Evolutionary conservation across 35 echinoderm and acorn worm species (phyloP).

Genomic region (Holothuria glaberrima): DNA sequence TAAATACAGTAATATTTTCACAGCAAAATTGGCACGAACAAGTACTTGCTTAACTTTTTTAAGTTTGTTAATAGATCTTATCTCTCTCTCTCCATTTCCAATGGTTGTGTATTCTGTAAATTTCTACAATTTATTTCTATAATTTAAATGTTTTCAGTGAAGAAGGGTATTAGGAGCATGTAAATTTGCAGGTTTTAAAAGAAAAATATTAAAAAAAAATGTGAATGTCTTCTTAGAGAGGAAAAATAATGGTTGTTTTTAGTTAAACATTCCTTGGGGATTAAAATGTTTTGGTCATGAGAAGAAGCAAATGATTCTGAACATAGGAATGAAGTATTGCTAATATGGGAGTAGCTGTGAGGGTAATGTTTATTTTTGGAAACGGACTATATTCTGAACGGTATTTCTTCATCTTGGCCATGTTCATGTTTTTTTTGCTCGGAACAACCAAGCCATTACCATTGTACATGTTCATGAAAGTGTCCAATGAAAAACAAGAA

Average conservation of each 20-base stretch:
- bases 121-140: constrained; percentile 50
- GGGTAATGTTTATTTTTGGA: no score
- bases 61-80: no score
- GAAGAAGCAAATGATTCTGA: no score
- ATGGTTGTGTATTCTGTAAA: constrained; percentile 49
- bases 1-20: no score
- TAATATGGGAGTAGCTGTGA: no score
- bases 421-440: neutral
- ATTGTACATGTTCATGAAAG: constrained; percentile 45
- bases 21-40: no score
- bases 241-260: constrained; percentile 12
- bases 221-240: neutral
- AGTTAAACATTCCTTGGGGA: no score
- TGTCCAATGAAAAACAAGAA: constrained; percentile 21
- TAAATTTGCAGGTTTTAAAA: constrained; percentile 43
- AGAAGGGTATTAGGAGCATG: constrained; percentile 51
- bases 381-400: no score
- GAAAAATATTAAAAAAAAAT: constrained; percentile 11
- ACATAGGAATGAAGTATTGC: no score
- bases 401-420: no score
- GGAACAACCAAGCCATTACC: constrained; percentile 41
- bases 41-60: no score
- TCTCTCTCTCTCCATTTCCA: constrained; percentile 16
- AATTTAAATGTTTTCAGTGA: constrained; percentile 41
- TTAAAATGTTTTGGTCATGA: no score